These are phyloP conservation scores for Apantesis nais DNA, from an alignment of 2,888 invertebrate genomes.

Conservation along the genomic window DNA sequence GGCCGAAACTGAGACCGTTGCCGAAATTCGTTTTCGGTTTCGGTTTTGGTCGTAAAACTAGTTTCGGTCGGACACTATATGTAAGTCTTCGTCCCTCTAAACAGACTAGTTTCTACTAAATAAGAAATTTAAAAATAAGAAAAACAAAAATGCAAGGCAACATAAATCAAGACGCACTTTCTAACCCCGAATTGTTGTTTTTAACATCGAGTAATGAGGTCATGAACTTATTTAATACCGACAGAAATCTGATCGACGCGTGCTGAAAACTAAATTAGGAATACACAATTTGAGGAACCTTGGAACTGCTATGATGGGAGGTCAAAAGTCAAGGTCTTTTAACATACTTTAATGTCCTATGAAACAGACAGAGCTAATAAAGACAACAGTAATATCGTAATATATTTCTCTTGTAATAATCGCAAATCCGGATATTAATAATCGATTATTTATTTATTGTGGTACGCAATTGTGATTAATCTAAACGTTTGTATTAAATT, in stretches of 20 bases:
- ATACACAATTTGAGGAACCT: constrained; percentile 17
- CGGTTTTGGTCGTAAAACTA: too few species aligned
- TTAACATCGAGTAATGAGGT: constrained; percentile 31
- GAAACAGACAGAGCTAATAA: too few species aligned
- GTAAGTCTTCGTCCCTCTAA: too few species aligned
- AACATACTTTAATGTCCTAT: neutral
- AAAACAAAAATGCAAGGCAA: neutral
- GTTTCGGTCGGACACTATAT: too few species aligned
- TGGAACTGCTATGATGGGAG: constrained; percentile 17
- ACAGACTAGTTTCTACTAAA: neutral
- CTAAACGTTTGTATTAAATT: neutral
- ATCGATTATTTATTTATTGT: neutral
- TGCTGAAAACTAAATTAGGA: constrained; percentile 31
- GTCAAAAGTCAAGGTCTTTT: neutral
- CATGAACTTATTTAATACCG: constrained; percentile 29
- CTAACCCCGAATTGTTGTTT: constrained; percentile 22
- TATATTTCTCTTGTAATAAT: too few species aligned
- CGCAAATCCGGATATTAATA: too few species aligned
- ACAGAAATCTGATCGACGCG: constrained; percentile 38
- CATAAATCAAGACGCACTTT: constrained; percentile 16
- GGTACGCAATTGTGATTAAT: neutral
- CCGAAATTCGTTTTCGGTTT: too few species aligned
- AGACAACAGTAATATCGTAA: too few species aligned
- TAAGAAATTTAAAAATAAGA: neutral
- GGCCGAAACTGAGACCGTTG: too few species aligned